Evolutionary conservation across 2,797 vertebrate genomes (phyloP).

Genomic region (Enteromius unitaeniatus): DNA sequence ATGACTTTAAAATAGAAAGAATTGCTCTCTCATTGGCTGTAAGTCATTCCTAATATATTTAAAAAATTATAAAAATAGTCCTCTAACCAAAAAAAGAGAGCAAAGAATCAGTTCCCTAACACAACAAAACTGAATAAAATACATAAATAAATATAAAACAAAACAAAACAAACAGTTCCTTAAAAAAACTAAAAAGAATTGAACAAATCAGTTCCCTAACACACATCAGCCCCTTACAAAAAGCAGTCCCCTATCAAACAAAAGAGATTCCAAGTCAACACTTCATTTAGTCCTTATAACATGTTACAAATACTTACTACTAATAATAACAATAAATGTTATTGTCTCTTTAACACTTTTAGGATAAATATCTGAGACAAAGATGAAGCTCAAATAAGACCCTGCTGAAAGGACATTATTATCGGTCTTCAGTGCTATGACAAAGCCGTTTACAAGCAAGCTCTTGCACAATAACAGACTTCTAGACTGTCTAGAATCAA

Average conservation of each 20-base stretch:
- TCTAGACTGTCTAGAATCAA: not conserved
- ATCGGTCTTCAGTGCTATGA: not conserved
- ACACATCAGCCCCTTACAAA: not conserved
- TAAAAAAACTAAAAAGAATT: too few relatives aligned
- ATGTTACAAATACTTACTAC: not conserved
- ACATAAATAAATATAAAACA: too few relatives aligned
- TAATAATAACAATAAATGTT: not conserved
- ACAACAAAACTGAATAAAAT: not conserved
- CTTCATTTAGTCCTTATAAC: not conserved
- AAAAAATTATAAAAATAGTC: too few relatives aligned
- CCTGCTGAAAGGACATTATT: not conserved
- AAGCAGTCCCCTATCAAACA: too few relatives aligned
- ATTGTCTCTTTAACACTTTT: not conserved
- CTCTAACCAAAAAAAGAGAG: not conserved
- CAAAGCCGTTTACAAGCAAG: not conserved
- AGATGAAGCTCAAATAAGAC: not conserved
- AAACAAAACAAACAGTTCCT: not conserved
- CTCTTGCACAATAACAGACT: not conserved
- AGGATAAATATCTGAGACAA: not conserved
- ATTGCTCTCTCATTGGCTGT: too few relatives aligned
- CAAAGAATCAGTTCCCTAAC: not conserved
- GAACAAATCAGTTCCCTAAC: too few relatives aligned
- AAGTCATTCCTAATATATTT: too few relatives aligned
- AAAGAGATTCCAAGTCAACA: too few relatives aligned
- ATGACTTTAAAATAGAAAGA: too few relatives aligned